phyloP scores from a whole-genome alignment of 1,140 invertebrate species.

The Scylla paramamosain region DNA sequence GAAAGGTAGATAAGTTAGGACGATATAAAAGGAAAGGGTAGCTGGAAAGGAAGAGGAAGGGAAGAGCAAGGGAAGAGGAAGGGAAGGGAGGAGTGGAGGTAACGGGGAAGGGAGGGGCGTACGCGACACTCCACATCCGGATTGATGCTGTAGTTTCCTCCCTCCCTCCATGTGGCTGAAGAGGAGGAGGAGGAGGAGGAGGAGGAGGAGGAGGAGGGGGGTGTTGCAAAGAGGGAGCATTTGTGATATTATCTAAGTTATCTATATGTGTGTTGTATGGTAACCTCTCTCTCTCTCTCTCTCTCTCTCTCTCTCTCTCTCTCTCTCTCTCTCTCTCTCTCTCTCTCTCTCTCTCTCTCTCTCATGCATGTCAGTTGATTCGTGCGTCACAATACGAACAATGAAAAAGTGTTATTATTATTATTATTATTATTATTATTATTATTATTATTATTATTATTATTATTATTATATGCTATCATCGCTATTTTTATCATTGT shows the following conservation, averaged over 20 bases:
- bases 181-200: background rate
- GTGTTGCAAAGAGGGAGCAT: too few relatives aligned
- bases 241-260: background rate
- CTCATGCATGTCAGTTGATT: too few relatives aligned
- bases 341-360: conserved; percentile 1
- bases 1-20: background rate
- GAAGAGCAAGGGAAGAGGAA: background rate
- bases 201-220: background rate
- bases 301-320: conserved; percentile 20
- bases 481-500: background rate
- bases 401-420: too few relatives aligned
- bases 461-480: background rate
- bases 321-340: conserved; percentile 20
- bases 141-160: background rate
- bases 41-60: background rate
- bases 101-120: background rate
- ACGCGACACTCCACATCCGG: background rate
- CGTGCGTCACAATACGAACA: too few relatives aligned
- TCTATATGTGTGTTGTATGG: background rate
- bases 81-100: background rate
- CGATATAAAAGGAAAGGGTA: background rate
- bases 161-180: background rate
- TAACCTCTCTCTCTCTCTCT: background rate
- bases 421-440: too few relatives aligned
- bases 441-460: too few relatives aligned